Evolutionary conservation across 1,140 invertebrate species (phyloP), one percentile per base, ranked within the genome.

Genomic region (Olivierus martensii): DNA sequence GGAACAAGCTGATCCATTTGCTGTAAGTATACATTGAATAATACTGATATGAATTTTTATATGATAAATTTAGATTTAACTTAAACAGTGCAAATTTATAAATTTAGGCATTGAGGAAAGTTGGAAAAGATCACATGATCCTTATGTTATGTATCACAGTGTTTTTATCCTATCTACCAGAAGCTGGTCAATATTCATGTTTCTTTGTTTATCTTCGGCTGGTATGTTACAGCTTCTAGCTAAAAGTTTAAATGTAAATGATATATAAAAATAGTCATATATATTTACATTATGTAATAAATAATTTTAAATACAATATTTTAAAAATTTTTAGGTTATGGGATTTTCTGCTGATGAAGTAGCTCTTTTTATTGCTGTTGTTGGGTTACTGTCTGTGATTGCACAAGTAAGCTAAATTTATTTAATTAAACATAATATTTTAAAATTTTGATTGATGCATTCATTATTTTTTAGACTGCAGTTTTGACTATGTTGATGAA

Each of bases 181-280:
- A 99, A 64, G 77, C 79, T 41, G 94, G 94, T 55, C 90, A 98
- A 73, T 99, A 99, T 73, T 98, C 94, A 52, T 98, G 94, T 73
- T 98, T 99, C 73, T 99, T 99, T 75, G 94, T 99, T 61, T 99
- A 99, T 73, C 78, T 99, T 44, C 92, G 90, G 75, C 76, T 99
- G 63, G 92, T 83, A 61, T 94, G 87, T 58, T 98, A 97, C 71
- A 83, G 83, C 62, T n/a, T n/a, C n/a, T 43, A 41, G 9, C n/a
- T 28, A 10, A 28, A 28, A 46, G 11, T 12, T 46, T n/a, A 7
- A n/a, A n/a, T n/a, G n/a, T n/a, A n/a, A n/a, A n/a, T n/a, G n/a
- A n/a, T n/a, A n/a, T n/a, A n/a, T n/a, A n/a, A n/a, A n/a, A n/a
- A n/a, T n/a, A n/a, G n/a, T n/a, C n/a, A n/a, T n/a, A n/a, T 17